These are phyloP conservation scores for Trinorchestia longiramus DNA, from an alignment of 1,140 invertebrate genomes.

Conservation along the genomic window DNA sequence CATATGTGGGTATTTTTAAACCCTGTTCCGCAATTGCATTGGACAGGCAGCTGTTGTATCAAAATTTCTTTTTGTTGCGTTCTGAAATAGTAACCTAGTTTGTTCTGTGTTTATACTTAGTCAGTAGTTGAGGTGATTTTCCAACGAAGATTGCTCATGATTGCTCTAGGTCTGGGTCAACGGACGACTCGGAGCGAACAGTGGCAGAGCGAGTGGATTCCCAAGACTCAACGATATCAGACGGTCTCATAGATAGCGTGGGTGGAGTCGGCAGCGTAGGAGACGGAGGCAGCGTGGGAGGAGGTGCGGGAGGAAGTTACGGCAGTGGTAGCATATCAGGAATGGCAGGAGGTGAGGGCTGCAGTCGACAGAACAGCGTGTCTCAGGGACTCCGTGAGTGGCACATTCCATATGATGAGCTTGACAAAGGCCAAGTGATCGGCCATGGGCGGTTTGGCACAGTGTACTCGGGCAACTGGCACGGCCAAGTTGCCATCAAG, in stretches of 20 bases:
- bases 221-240: constrained; percentile 86
- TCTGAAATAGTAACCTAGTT: background rate
- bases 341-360: constrained; percentile 73
- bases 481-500: constrained; percentile 99
- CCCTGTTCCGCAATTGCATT: background rate
- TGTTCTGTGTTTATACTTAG: background rate
- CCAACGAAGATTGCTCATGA: background rate
- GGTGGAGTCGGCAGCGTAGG: constrained; percentile 71
- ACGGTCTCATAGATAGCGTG: constrained; percentile 73
- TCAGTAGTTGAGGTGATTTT: background rate
- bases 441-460: constrained; percentile 94
- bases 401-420: constrained; percentile 96
- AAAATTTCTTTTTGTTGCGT: background rate
- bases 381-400: constrained; percentile 88
- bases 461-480: constrained; percentile 96
- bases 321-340: constrained; percentile 75
- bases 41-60: background rate
- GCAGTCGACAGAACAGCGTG: constrained; percentile 84
- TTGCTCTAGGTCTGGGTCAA: constrained; percentile 61
- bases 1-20: background rate
- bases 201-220: constrained; percentile 83
- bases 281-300: constrained; percentile 70
- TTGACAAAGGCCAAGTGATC: constrained; percentile 87
- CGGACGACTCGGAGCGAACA: constrained; percentile 84
- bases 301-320: constrained; percentile 77